These are phyloP conservation scores for Phylloscopus whistleri DNA, from an alignment of 2,113 vertebrate species.

Conservation along the genomic window DNA sequence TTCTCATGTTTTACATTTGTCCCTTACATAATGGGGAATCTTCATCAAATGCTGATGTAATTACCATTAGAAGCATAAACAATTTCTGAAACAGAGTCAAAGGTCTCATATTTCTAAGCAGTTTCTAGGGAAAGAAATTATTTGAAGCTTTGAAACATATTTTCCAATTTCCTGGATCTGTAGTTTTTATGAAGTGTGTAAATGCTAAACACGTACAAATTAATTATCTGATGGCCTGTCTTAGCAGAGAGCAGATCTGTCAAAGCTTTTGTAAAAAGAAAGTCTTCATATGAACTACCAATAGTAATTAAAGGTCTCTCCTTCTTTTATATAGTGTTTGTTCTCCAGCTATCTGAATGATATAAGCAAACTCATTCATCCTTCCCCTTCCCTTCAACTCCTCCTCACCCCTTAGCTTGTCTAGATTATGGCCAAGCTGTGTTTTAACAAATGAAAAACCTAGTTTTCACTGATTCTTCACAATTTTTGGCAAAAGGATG, in stretches of 20 bases:
- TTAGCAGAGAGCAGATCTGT: background rate
- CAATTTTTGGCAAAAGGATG: background rate
- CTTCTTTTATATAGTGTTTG: background rate
- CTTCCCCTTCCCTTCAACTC: background rate
- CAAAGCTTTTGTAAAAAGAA: background rate
- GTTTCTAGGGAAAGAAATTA: constrained; percentile 32
- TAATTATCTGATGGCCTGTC: background rate
- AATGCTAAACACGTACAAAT: constrained; percentile 31
- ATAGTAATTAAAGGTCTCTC: background rate
- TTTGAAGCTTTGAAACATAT: constrained; percentile 23
- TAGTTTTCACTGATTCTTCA: background rate
- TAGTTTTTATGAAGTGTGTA: background rate
- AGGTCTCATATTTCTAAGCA: constrained; percentile 21
- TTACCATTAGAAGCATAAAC: constrained; percentile 24
- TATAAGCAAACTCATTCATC: fast-evolving
- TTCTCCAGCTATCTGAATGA: background rate
- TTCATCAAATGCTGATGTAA: background rate
- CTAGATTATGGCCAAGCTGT: background rate
- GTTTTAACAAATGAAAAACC: background rate
- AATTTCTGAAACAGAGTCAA: constrained; percentile 30
- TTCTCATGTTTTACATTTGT: background rate
- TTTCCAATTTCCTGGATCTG: constrained; percentile 16
- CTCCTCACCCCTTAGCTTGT: background rate
- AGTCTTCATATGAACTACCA: background rate
- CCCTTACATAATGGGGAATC: background rate